phyloP scores from a whole-genome alignment of 2,797 vertebrate genomes.

The Lerista edwardsae region DNA sequence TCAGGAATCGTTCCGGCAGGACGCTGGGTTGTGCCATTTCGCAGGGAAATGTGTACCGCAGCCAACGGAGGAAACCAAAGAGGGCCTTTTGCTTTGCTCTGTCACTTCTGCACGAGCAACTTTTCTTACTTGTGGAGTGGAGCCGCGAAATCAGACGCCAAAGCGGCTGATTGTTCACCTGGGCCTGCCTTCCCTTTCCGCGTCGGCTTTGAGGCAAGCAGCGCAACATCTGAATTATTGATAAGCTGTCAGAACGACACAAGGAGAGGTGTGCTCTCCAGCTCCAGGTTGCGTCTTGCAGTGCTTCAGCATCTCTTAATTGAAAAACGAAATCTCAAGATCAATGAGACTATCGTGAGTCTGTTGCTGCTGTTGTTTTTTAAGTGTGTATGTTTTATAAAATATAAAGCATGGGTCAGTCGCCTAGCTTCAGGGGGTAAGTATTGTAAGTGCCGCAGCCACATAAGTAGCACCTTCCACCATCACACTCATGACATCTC shows the following conservation, averaged over 20 bases:
- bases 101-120: neutral
- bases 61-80: neutral
- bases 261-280: constrained; percentile 36
- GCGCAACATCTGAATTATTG: constrained; percentile 33
- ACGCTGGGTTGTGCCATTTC: accelerated
- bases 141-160: neutral
- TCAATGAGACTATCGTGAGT: neutral
- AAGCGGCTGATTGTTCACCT: constrained; percentile 16
- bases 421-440: no score
- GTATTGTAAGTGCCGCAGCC: no score
- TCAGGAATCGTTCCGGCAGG: neutral
- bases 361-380: no score
- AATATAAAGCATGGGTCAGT: no score
- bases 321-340: constrained; percentile 46
- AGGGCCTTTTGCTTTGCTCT: neutral
- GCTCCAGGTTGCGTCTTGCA: constrained; percentile 7
- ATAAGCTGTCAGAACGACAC: constrained; percentile 8
- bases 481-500: no score
- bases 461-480: no score
- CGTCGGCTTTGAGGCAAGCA: constrained; percentile 18
- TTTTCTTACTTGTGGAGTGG: accelerated
- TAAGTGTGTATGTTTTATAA: no score
- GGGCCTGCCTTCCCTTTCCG: neutral
- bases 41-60: accelerated
- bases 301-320: constrained; percentile 40